Evolutionary conservation across 2,113 vertebrate genomes (phyloP), one percentile per base, ranked within the genome.

Genomic region (Eretmochelys imbricata): DNA sequence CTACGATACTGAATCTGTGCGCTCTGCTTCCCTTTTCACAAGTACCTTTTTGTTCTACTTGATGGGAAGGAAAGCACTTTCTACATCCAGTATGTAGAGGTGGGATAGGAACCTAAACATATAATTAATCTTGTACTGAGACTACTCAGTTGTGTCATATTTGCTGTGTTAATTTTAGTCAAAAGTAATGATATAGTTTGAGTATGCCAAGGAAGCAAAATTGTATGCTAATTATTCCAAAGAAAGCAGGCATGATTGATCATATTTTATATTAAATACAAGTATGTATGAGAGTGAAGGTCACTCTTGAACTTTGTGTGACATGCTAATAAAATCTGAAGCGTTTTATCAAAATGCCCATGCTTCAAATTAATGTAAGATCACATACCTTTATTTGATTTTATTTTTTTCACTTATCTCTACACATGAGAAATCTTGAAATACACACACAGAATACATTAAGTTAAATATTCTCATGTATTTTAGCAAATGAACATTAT

Each of bases 281-380:
- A 72, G 88, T 69, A 93, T 84, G 42, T 55, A 51, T 19, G 80
- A 10, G 69, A 88, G 82, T 53, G 86, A 89, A 92, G 86, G 86
- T 88, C 86, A 88, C 29, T 75, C 80, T 91, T 91, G 89, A 94
- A 94, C 69, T 91, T 88, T 57, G 55, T 38, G 42, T 84, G 53
- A 84, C 82, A 87, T 84, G 81, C 55, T 87, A 90, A 84, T 94
- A 48, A 94, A 65, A 62, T 94, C 89, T 90, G 75, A 90, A 90
- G 50, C 53, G 12, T 90, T 59, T 93, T 54, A 29, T 55, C 42
- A 78, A 38, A 90, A 84, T 69, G 17, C 20, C 29, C 16, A 20
- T 35, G n/a, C 31, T 79, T 59, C 72, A 80, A 50, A 89, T 84
- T 69, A 91, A 91, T 72, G 38, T 65, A 22, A 17, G 55, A 24